Conservation (phyloP, 1,140 invertebrate genomes). For the Triops cancriformis region DNA sequence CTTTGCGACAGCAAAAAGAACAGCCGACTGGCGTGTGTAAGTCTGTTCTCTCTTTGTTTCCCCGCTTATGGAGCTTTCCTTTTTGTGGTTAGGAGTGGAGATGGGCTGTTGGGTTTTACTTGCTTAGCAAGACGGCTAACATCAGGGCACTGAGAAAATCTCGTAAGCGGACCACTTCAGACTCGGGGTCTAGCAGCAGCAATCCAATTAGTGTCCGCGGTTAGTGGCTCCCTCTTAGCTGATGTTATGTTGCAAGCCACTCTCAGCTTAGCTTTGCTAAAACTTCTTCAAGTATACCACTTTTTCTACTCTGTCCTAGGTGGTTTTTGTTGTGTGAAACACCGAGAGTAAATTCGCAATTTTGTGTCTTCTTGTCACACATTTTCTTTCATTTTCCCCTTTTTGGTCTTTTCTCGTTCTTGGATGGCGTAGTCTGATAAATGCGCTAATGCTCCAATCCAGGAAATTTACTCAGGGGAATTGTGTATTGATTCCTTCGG, state of each 20-base stretch:
- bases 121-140: conserved; percentile 5
- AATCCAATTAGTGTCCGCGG: conserved; percentile 10
- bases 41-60: background rate
- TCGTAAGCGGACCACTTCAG: conserved; percentile 4
- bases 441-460: too few relatives aligned
- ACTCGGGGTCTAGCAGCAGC: background rate
- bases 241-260: conserved; percentile 1
- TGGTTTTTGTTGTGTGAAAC: too few relatives aligned
- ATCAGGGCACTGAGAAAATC: background rate
- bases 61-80: background rate
- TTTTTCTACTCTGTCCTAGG: too few relatives aligned
- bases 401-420: too few relatives aligned
- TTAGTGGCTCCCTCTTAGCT: background rate
- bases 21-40: background rate
- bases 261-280: background rate
- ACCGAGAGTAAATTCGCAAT: too few relatives aligned
- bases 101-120: background rate
- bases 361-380: too few relatives aligned
- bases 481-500: background rate
- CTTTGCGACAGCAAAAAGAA: background rate
- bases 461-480: too few relatives aligned
- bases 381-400: too few relatives aligned
- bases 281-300: background rate
- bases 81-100: background rate
- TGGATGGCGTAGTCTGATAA: too few relatives aligned